Conservation (phyloP, 2,888 invertebrate species). For the Nephrotoma guestfalica region DNA sequence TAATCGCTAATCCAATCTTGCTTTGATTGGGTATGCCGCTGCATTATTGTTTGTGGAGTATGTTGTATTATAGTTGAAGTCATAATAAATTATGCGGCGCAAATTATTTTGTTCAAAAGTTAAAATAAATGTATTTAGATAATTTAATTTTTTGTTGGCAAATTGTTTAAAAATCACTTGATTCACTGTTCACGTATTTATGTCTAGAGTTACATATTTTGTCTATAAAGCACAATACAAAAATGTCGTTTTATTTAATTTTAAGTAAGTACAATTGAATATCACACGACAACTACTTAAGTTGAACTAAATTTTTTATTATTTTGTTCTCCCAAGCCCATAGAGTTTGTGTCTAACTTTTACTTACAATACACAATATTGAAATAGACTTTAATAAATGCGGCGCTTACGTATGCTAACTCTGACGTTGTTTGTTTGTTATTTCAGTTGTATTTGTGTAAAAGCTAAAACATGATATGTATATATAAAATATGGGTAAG, state of each 20-base stretch:
- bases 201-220: not conserved
- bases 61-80: constrained; percentile 29
- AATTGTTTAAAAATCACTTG: not conserved
- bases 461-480: not conserved
- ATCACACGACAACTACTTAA: not conserved
- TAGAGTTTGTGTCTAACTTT: not conserved
- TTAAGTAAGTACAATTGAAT: not conserved
- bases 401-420: not conserved
- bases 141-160: not conserved
- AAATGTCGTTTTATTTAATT: not conserved
- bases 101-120: not conserved
- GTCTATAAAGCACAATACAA: not conserved
- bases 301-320: not conserved
- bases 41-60: constrained; percentile 21
- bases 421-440: not conserved
- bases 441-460: not conserved
- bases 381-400: not conserved
- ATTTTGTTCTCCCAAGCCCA: not conserved
- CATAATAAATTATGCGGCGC: constrained; percentile 19
- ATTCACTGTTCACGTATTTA: not conserved
- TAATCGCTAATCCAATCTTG: not conserved
- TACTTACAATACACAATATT: not conserved
- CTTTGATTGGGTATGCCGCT: not conserved
- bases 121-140: not conserved
- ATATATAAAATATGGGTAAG: not conserved